Evolutionary conservation across 2,797 vertebrate species (phyloP).

Genomic region (Taeniopygia guttata): DNA sequence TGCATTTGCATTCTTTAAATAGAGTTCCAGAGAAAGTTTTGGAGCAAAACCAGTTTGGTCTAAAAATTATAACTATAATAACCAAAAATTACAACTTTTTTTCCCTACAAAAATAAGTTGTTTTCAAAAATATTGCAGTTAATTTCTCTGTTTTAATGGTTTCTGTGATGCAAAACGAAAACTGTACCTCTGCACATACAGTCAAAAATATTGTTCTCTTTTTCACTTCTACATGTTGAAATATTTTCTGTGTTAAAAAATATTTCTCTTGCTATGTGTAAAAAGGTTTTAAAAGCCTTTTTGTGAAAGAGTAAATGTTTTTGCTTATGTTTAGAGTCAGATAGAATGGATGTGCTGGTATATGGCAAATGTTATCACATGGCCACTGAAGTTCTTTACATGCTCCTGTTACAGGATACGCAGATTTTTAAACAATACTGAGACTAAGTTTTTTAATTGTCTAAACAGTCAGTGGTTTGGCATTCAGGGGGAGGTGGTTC

Average conservation of each 20-base stretch:
- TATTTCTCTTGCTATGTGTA: neutral
- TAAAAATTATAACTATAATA: neutral
- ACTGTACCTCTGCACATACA: neutral
- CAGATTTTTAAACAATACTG: conserved; percentile 4
- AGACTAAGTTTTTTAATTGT: conserved; percentile 22
- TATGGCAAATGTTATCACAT: neutral
- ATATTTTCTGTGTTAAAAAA: neutral
- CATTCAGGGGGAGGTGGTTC: conserved; percentile 53
- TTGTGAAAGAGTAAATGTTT: neutral
- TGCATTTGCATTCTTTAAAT: neutral
- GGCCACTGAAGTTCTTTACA: neutral
- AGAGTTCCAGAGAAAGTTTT: neutral
- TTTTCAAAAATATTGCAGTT: neutral
- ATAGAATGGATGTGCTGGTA: neutral
- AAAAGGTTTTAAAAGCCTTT: neutral
- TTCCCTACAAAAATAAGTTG: neutral
- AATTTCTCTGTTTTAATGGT: accelerated
- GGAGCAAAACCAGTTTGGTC: neutral
- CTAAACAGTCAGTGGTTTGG: conserved; percentile 48
- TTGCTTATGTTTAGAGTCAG: neutral
- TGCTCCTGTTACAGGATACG: neutral
- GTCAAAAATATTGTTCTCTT: neutral
- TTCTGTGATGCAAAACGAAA: neutral
- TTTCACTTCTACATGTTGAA: neutral
- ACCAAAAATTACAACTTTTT: neutral